Evolutionary conservation across 2,113 vertebrate species (phyloP).

Genomic region (Leucoraja erinaceus): DNA sequence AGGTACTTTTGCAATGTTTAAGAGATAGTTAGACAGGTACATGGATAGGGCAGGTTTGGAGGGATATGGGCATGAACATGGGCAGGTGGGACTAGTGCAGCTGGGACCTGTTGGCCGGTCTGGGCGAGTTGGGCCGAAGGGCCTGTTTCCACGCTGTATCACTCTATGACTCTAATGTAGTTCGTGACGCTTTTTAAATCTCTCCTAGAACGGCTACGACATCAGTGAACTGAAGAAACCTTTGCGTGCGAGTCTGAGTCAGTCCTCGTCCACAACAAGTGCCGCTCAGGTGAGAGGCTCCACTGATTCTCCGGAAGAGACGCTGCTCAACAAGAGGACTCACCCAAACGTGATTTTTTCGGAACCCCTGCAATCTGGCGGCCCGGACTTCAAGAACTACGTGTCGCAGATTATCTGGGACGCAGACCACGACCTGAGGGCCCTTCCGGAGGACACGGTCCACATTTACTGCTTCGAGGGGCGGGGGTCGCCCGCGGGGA

Average conservation of each 20-base stretch:
- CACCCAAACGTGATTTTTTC: slow-evolving; percentile 49
- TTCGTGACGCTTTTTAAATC: background rate
- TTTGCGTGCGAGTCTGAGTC: slow-evolving; percentile 61
- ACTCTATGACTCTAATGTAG: too few relatives aligned
- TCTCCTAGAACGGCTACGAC: slow-evolving; percentile 67
- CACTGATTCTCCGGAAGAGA: slow-evolving; percentile 62
- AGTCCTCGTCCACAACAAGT: slow-evolving; percentile 60
- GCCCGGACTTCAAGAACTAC: slow-evolving; percentile 68
- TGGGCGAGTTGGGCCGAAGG: too few relatives aligned
- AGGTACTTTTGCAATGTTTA: too few relatives aligned
- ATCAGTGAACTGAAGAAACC: slow-evolving; percentile 75
- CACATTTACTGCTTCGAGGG: slow-evolving; percentile 72
- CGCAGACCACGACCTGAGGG: slow-evolving; percentile 62
- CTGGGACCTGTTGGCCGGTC: too few relatives aligned
- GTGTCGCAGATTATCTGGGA: slow-evolving; percentile 67
- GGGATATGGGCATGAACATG: too few relatives aligned
- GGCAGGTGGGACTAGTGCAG: too few relatives aligned
- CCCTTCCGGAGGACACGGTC: slow-evolving; percentile 60
- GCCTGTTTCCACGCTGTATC: too few relatives aligned
- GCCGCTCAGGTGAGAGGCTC: slow-evolving; percentile 61
- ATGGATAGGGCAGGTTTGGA: too few relatives aligned
- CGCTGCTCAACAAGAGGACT: slow-evolving; percentile 44
- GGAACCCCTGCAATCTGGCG: slow-evolving; percentile 49
- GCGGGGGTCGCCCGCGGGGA: slow-evolving; percentile 58
- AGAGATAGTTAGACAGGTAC: too few relatives aligned